Conservation (phyloP, 2,113 vertebrate genomes). For the Syrrhaptes paradoxus region DNA sequence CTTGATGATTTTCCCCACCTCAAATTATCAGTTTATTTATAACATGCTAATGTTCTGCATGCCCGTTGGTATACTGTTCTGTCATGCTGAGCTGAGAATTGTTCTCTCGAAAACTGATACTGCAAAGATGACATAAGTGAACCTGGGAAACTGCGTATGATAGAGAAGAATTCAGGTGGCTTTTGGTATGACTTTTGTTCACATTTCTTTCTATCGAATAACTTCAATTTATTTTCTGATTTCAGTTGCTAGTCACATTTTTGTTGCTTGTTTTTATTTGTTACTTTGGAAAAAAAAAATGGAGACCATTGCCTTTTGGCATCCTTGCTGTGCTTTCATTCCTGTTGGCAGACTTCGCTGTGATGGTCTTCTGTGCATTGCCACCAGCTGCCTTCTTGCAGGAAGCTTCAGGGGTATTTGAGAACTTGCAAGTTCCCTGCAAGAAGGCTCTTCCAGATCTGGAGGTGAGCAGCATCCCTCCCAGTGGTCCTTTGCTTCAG, state of each 20-base stretch:
- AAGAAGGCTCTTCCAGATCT: neutral
- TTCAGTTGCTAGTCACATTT: neutral
- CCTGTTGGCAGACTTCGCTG: neutral
- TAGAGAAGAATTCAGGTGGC: neutral
- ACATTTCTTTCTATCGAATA: neutral
- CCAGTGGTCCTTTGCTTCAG: neutral
- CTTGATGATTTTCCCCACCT: slow-evolving; percentile 51
- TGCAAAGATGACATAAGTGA: neutral
- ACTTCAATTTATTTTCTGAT: neutral
- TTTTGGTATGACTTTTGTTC: neutral
- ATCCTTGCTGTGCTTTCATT: neutral
- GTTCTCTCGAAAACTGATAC: slow-evolving; percentile 10
- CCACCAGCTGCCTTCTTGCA: neutral
- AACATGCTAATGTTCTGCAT: slow-evolving; percentile 46
- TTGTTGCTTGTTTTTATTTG: neutral
- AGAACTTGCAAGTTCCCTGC: neutral
- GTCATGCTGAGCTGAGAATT: slow-evolving; percentile 50
- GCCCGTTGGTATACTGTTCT: neutral
- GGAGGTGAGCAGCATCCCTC: neutral
- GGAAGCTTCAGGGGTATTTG: neutral
- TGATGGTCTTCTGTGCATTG: accelerated
- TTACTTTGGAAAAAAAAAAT: neutral
- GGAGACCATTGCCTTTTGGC: neutral
- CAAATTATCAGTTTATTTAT: slow-evolving; percentile 58
- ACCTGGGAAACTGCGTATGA: neutral